Evolutionary conservation across 2,797 vertebrate genomes (phyloP), one percentile per base, ranked within the genome.

Genomic region (Propithecus perrieri): DNA sequence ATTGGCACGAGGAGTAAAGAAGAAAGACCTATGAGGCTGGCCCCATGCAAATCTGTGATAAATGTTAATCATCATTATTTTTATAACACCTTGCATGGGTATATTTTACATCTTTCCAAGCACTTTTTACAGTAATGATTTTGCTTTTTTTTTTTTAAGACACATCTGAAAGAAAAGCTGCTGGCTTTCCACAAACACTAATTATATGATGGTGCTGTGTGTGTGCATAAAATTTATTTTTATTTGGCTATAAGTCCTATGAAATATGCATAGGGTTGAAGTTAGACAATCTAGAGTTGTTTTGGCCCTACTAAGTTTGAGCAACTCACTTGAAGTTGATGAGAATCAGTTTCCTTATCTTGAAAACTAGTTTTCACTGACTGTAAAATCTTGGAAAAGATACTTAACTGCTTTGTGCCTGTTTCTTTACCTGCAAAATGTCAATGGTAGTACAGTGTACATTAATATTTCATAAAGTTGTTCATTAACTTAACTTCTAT

Each of bases 41-140:
- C 78, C 30, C 17, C 14, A 67, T 86, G 83, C 61, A 94, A 53
- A 48, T 83, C 4, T 80, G 17, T 81, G 94, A 88, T 93, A 86
- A 81, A 80, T 67, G 9, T 10, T 92, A 57, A 93, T 81, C 61
- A 85, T 88, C 26, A 38, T 63, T 95, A 83, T 90, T 93, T 92
- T 89, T 88, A 83, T 55, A 48, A 26, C 35, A 91, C 35, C 67
- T 88, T 80, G 28, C 28, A 55, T 65, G 22, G 8, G 3, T 86
- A 20, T 48, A 69, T 95, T 87, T 84, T 67, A 76, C 15, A 46
- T 85, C 18, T 65, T 85, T 94, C 35, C n/a, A 88, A 81, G 41
- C 7, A 92, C 22, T 38, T 81, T 94, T 84, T 69, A 91, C 2
- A 85, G 28, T 20, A 88, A 50, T 6, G 12, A 50, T 65, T 85